These are phyloP conservation scores for Saccostrea cuccullata DNA, from an alignment of 1,140 invertebrate genomes.

Conservation along the genomic window DNA sequence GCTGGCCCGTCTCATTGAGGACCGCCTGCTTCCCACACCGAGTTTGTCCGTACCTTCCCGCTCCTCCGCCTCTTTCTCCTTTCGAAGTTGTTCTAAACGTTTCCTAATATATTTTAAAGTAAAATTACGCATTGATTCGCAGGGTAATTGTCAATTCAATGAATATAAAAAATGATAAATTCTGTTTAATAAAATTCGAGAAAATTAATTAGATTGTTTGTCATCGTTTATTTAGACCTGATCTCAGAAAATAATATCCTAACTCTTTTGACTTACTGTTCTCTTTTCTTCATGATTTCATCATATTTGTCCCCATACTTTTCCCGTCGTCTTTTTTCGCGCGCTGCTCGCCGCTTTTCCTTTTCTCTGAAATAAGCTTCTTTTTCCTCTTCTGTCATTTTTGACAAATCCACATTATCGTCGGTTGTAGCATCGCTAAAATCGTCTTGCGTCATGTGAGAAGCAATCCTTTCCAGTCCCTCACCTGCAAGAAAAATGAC, in stretches of 20 bases:
- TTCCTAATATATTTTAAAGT: conserved; percentile 33
- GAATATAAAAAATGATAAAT: no score
- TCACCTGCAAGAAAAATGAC: conserved; percentile 28
- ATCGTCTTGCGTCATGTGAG: conserved; percentile 20
- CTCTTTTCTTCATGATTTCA: conserved; percentile 67
- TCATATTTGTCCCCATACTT: conserved; percentile 73
- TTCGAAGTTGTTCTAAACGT: conserved; percentile 55
- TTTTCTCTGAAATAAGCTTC: conserved; percentile 63
- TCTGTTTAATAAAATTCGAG: no score
- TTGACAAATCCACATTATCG: conserved; percentile 62
- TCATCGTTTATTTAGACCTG: no score
- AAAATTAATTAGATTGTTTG: no score
- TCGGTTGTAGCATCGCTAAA: conserved; percentile 63
- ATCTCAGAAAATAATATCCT: neutral
- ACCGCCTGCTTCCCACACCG: conserved; percentile 15
- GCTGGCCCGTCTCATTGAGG: conserved; percentile 39
- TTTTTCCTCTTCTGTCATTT: conserved; percentile 73
- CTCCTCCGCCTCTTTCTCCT: conserved; percentile 51
- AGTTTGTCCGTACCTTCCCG: conserved; percentile 44
- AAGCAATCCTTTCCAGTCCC: conserved; percentile 23
- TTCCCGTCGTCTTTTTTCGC: conserved; percentile 56
- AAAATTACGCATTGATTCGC: no score
- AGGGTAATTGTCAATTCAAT: no score
- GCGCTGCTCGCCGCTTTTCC: conserved; percentile 58
- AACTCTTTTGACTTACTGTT: conserved; percentile 57